phyloP scores from a whole-genome alignment of 2,113 vertebrate genomes.

The Arizona elegans region DNA sequence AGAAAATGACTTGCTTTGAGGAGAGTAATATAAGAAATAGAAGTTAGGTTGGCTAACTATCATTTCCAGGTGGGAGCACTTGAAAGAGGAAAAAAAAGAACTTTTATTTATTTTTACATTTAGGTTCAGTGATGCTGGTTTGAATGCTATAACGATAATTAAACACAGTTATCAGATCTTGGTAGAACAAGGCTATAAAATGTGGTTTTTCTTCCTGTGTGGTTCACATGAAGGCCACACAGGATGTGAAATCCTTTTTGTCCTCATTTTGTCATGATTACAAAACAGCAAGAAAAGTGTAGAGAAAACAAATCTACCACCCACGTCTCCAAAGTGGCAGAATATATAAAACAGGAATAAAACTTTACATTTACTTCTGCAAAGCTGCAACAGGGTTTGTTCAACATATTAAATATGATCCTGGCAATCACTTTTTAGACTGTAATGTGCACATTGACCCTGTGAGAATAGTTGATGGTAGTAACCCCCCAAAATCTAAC shows the following conservation, averaged over 20 bases:
- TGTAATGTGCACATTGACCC: neutral
- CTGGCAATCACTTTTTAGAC: neutral
- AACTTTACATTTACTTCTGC: neutral
- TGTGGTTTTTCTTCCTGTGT: neutral
- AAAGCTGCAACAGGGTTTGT: neutral
- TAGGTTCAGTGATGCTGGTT: neutral
- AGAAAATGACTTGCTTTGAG: neutral
- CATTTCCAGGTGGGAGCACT: conserved; percentile 2
- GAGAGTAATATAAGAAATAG: neutral
- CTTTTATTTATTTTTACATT: neutral
- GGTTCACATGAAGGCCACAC: neutral
- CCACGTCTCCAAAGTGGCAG: neutral
- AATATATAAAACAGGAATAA: neutral
- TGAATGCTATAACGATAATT: conserved; percentile 3
- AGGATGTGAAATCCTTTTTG: neutral
- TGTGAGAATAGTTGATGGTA: neutral
- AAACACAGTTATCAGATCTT: conserved; percentile 13
- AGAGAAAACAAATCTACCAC: neutral
- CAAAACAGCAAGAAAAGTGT: neutral
- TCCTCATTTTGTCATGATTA: neutral
- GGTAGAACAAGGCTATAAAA: neutral
- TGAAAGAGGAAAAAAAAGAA: neutral
- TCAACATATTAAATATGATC: neutral
- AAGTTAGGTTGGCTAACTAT: neutral
- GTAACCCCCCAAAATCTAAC: neutral